Conservation (phyloP, 2,113 vertebrate species). For the Mastomys natalensis region DNA sequence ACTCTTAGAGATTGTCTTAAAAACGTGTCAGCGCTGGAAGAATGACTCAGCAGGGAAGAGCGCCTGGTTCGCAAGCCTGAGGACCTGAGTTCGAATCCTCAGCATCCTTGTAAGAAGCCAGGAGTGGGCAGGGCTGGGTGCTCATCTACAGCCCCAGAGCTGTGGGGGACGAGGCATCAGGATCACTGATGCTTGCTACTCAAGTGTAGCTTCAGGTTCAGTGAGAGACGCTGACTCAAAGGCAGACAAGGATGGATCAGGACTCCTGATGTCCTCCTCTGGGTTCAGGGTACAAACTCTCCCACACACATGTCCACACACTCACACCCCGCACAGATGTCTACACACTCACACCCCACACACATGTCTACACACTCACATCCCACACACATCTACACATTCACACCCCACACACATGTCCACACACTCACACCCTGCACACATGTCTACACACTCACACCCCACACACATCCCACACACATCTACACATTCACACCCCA, state of each 20-base stretch:
- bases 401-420: no score
- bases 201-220: no score
- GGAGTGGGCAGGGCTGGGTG: fast-evolving
- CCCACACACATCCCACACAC: no score
- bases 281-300: background rate
- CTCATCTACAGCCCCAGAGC: background rate
- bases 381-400: no score
- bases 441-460: no score
- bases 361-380: no score
- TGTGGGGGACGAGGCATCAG: background rate
- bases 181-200: background rate
- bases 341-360: no score
- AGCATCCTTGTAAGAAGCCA: background rate
- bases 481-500: no score
- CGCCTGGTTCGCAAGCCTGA: background rate
- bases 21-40: background rate
- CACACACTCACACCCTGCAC: no score
- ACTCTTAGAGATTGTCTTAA: background rate
- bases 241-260: no score
- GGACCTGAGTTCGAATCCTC: background rate
- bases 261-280: background rate
- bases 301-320: no score
- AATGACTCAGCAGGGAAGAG: background rate
- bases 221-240: background rate
- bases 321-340: no score